Evolutionary conservation across 2,888 invertebrate species (phyloP).

Genomic region (Smittia sp.): DNA sequence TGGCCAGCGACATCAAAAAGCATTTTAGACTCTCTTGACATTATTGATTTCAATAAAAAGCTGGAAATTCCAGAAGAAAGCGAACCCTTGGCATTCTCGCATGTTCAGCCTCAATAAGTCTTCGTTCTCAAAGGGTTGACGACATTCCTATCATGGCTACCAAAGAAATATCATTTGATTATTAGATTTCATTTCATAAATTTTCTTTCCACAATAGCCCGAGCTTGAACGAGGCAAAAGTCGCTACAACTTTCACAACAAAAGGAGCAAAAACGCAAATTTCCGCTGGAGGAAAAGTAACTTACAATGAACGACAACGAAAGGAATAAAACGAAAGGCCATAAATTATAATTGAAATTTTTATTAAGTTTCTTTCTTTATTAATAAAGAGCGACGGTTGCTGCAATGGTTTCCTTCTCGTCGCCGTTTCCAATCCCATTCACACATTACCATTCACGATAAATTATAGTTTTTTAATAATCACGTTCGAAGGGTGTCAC

Average conservation of each 20-base stretch:
- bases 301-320: neutral
- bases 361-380: conserved; percentile 29
- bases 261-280: conserved; percentile 33
- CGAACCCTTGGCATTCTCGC: conserved; percentile 6
- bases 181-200: conserved; percentile 30
- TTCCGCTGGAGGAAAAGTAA: conserved; percentile 17
- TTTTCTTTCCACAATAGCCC: neutral
- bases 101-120: conserved; percentile 26
- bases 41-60: too few relatives aligned
- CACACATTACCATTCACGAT: conserved; percentile 10
- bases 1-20: too few relatives aligned
- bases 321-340: conserved; percentile 7
- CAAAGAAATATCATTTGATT: conserved; percentile 32
- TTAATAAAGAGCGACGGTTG: neutral
- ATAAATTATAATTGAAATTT: conserved; percentile 39
- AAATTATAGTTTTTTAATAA: conserved; percentile 41
- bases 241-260: neutral
- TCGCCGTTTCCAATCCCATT: neutral
- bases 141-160: conserved; percentile 1
- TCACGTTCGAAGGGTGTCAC: conserved; percentile 32
- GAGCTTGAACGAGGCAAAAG: neutral
- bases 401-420: neutral
- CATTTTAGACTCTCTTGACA: too few relatives aligned
- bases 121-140: conserved; percentile 23
- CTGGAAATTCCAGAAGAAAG: neutral